Evolutionary conservation across 2,888 invertebrate species (phyloP).

Genomic region (Drosophila meridionalis): DNA sequence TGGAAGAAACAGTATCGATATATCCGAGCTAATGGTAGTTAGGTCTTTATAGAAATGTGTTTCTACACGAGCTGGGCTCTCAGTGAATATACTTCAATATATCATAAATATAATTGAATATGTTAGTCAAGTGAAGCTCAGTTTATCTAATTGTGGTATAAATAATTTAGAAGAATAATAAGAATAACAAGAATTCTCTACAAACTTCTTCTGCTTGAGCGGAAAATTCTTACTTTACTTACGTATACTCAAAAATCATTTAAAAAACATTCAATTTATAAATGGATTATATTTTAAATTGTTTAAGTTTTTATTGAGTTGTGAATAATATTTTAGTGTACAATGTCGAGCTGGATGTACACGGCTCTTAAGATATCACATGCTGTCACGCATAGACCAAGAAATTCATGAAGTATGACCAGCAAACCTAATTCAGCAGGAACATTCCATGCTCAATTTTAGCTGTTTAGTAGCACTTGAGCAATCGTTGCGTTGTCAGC

Average conservation of each 20-base stretch:
- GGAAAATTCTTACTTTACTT: background rate
- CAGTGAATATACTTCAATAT: no score
- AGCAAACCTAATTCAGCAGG: background rate
- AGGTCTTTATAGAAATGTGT: background rate
- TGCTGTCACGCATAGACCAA: slow-evolving; percentile 7
- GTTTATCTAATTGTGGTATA: background rate
- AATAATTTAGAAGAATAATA: background rate
- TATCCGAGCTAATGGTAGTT: background rate
- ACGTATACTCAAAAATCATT: no score
- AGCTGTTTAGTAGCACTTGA: slow-evolving; percentile 28
- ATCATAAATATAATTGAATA: background rate
- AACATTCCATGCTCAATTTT: slow-evolving; percentile 3
- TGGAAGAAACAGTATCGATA: background rate
- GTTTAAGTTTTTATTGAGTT: background rate
- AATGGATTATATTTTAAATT: background rate
- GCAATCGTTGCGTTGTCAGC: slow-evolving; percentile 17
- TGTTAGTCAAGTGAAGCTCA: background rate
- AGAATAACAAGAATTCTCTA: background rate
- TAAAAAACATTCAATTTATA: no score
- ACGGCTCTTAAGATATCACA: background rate
- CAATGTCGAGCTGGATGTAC: background rate
- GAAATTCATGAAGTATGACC: background rate
- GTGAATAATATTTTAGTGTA: background rate
- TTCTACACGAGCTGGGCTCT: no score
- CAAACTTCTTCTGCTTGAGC: background rate